These are phyloP conservation scores for Chloroclystis v-ata DNA, from an alignment of 2,888 invertebrate genomes.

Conservation along the genomic window DNA sequence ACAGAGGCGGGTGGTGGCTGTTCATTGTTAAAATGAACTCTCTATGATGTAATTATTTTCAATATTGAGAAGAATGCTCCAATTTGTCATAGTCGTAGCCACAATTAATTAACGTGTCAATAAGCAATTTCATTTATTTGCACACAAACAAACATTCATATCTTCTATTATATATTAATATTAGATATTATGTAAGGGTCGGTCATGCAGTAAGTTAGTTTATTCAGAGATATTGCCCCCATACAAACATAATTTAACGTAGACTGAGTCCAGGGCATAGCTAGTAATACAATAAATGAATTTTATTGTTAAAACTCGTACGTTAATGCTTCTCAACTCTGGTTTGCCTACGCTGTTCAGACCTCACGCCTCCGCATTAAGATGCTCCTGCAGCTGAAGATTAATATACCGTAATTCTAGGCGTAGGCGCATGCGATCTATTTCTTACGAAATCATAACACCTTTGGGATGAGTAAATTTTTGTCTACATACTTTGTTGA, in stretches of 20 bases:
- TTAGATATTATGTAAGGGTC: too few relatives aligned
- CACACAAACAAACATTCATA: too few relatives aligned
- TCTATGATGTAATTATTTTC: conserved; percentile 31
- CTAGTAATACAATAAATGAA: too few relatives aligned
- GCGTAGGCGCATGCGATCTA: conserved; percentile 34
- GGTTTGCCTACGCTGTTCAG: conserved; percentile 55
- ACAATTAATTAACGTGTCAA: too few relatives aligned
- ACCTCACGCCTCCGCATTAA: conserved; percentile 38
- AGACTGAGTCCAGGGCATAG: too few relatives aligned
- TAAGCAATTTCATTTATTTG: too few relatives aligned
- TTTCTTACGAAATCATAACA: conserved; percentile 34
- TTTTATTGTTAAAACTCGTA: too few relatives aligned
- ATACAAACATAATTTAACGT: too few relatives aligned
- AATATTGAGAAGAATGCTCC: not conserved
- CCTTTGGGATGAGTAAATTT: conserved; percentile 19
- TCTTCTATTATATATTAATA: too few relatives aligned
- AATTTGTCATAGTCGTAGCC: too few relatives aligned
- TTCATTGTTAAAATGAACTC: conserved; percentile 34
- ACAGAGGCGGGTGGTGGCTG: conserved; percentile 23
- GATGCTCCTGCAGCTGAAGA: conserved; percentile 34
- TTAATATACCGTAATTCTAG: conserved; percentile 39
- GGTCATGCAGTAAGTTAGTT: too few relatives aligned
- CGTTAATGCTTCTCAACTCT: conserved; percentile 37
- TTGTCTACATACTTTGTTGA: not conserved
- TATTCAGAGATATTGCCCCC: too few relatives aligned